phyloP scores from a whole-genome alignment of 2,888 invertebrate species.

The Urechis unicinctus region DNA sequence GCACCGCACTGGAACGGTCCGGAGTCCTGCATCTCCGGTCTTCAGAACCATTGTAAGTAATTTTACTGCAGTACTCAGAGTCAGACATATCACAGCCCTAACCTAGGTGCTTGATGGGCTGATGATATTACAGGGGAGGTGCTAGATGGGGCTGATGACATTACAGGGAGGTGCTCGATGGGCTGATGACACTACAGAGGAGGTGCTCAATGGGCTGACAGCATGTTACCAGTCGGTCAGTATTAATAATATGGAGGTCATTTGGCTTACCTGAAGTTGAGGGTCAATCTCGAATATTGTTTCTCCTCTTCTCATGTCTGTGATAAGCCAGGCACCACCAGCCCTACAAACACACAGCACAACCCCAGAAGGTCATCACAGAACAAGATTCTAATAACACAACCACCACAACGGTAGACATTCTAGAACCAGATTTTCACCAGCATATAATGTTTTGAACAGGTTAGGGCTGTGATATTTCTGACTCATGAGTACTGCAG shows the following conservation, averaged over 20 bases:
- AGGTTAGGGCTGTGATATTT: not conserved
- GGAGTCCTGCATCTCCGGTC: slow-evolving; percentile 73
- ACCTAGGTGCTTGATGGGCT: too few species aligned
- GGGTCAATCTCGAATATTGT: slow-evolving; percentile 73
- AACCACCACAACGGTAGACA: not conserved
- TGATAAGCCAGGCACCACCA: slow-evolving; percentile 81
- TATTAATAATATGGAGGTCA: not conserved
- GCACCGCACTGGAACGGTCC: slow-evolving; percentile 82
- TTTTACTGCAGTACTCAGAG: not conserved
- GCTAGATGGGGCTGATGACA: too few species aligned
- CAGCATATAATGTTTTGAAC: not conserved
- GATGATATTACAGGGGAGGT: too few species aligned
- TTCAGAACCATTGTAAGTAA: slow-evolving; percentile 61
- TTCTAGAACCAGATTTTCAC: not conserved
- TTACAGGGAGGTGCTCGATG: too few species aligned
- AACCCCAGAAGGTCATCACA: not conserved
- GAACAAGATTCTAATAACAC: not conserved
- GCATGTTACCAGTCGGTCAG: too few species aligned
- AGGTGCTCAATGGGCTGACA: too few species aligned
- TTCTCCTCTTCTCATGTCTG: slow-evolving; percentile 71
- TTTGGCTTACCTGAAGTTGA: slow-evolving; percentile 52
- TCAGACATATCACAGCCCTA: not conserved
- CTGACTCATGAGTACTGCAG: not conserved
- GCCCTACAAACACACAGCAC: slow-evolving; percentile 55
- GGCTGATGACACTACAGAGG: too few species aligned